Percentiles rank a stretch among this genome's conserved stretches.
Conservation (phyloP, 2,888 invertebrate genomes). For the Lucinisca nassula region DNA sequence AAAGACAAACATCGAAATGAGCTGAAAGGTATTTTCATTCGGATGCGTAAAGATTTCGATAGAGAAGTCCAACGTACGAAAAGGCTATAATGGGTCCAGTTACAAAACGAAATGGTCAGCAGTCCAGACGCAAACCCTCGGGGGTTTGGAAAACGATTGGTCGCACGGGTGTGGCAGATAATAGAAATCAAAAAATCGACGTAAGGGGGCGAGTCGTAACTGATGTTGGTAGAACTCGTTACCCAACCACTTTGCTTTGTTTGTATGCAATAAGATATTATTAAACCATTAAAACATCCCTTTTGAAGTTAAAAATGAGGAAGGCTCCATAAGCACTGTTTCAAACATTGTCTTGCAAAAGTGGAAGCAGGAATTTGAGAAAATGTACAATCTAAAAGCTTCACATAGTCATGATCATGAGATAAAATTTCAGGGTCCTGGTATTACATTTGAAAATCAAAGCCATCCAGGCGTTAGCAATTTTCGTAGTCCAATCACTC, state of each 20-base stretch:
- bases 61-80: background rate
- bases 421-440: background rate
- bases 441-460: background rate
- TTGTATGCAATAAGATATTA: no score
- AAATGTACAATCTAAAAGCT: background rate
- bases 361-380: background rate
- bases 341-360: background rate
- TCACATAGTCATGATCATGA: background rate
- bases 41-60: background rate
- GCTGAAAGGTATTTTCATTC: background rate
- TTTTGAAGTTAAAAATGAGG: background rate
- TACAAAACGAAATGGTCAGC: background rate
- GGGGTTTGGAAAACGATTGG: background rate
- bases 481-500: background rate
- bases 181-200: background rate
- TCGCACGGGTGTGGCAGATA: background rate
- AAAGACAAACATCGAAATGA: background rate
- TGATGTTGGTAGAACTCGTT: no score
- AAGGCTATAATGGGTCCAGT: background rate
- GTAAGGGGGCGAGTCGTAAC: no score
- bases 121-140: background rate
- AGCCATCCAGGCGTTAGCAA: background rate
- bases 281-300: no score
- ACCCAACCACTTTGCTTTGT: no score
- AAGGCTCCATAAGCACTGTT: background rate